A percentile compares a stretch with the other conserved stretches of the same genome.
Evolutionary conservation across 2,888 invertebrate species (phyloP).

Genomic region (Rotaria macrura): DNA sequence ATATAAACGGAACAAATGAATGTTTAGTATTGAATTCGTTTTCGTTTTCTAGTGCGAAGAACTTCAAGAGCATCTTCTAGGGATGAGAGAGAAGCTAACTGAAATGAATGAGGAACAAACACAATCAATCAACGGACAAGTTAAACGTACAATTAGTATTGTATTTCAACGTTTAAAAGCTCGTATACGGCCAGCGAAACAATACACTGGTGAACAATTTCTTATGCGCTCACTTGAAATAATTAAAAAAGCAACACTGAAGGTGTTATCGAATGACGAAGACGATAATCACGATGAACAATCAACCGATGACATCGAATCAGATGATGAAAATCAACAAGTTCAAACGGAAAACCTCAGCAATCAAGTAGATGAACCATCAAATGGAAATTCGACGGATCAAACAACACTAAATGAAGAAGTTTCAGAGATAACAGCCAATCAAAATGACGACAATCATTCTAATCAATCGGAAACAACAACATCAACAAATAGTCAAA

Average conservation of each 20-base stretch:
- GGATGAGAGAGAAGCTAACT: background rate
- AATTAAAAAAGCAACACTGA: conserved; percentile 13
- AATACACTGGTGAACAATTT: background rate
- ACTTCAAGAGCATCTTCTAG: background rate
- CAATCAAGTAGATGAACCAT: background rate
- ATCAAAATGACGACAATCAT: background rate
- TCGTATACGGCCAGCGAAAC: background rate
- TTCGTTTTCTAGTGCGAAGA: background rate
- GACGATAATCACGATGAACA: background rate
- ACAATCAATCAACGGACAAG: background rate
- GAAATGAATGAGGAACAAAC: background rate
- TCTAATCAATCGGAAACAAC: background rate
- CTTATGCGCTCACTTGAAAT: background rate
- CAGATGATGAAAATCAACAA: background rate
- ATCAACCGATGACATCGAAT: background rate
- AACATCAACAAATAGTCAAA: background rate
- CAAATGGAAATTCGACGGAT: background rate
- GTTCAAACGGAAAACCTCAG: background rate
- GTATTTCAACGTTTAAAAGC: background rate
- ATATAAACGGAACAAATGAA: too few relatives aligned
- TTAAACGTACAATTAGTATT: background rate
- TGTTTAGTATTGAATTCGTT: background rate
- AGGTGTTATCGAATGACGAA: background rate
- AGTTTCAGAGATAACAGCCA: background rate
- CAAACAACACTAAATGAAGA: background rate